A percentile compares a stretch with the other conserved stretches of the same genome.
phyloP scores from a whole-genome alignment of 2,113 vertebrate species.

The Chaetorhynchus papuensis region DNA sequence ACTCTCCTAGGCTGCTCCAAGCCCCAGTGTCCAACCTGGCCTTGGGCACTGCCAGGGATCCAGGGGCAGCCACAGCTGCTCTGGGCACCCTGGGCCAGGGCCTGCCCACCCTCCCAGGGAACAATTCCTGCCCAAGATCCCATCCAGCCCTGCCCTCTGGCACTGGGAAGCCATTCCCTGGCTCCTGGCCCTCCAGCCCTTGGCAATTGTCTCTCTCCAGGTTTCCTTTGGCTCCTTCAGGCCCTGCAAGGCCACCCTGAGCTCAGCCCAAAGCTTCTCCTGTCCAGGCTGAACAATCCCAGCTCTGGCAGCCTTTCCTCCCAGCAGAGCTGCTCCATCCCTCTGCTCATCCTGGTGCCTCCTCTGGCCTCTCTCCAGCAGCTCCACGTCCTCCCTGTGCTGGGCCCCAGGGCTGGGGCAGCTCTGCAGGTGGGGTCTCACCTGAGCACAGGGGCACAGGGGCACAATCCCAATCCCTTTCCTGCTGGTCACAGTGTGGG shows the following conservation, averaged over 20 bases:
- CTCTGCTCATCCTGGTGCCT: no score
- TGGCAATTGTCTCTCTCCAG: neutral
- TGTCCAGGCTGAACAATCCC: no score
- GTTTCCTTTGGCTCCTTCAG: no score
- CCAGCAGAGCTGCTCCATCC: no score
- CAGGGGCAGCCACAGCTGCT: neutral
- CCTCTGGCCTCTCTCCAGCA: no score
- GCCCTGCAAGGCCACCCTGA: no score
- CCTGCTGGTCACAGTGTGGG: neutral
- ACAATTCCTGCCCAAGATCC: neutral
- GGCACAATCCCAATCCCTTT: neutral
- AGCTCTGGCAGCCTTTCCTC: no score
- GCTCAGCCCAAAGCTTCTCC: no score
- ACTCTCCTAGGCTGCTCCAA: neutral
- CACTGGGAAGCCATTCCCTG: neutral
- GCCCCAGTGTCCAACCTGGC: neutral
- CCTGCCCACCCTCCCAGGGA: accelerated
- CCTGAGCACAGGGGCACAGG: neutral
- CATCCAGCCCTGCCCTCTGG: neutral
- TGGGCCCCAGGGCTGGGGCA: neutral
- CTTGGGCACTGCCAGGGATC: neutral
- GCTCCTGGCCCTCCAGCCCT: accelerated
- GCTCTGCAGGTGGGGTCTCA: neutral
- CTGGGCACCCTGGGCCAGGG: neutral
- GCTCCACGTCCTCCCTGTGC: neutral